A percentile compares a stretch with the other conserved stretches of the same genome.
phyloP scores from a whole-genome alignment of 2,113 vertebrate species.

The Glaucomys volans region DNA sequence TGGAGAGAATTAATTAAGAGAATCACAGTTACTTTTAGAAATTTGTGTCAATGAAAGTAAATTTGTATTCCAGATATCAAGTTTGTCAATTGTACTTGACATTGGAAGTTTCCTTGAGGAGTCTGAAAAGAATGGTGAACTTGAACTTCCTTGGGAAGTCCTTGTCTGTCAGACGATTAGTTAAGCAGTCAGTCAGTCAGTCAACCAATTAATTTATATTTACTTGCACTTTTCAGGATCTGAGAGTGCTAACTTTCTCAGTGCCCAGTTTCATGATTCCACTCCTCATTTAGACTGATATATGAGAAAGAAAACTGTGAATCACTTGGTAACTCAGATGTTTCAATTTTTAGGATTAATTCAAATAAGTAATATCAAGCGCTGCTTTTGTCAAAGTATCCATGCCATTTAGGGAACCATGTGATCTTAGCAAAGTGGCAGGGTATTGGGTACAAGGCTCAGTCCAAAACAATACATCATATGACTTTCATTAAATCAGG shows the following conservation, averaged over 20 bases:
- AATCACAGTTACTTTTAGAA: neutral
- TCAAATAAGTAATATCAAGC: neutral
- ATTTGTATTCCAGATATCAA: neutral
- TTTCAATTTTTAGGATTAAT: neutral
- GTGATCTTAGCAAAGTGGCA: neutral
- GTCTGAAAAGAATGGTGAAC: neutral
- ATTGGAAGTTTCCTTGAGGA: neutral
- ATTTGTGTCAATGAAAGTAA: neutral
- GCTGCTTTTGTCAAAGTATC: neutral
- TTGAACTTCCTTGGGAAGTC: neutral
- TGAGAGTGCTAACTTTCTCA: neutral
- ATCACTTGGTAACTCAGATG: neutral
- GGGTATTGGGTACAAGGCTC: neutral
- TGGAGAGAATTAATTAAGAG: neutral
- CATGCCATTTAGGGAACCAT: neutral
- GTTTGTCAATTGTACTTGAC: constrained; percentile 9
- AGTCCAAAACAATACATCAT: neutral
- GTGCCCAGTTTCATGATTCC: neutral
- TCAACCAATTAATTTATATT: constrained; percentile 11
- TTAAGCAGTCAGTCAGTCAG: neutral
- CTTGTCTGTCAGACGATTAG: neutral
- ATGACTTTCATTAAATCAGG: neutral
- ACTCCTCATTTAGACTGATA: neutral
- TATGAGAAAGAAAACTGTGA: neutral
- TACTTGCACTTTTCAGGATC: neutral